A percentile compares a stretch with the other conserved stretches of the same genome.
These are phyloP conservation scores for Crypturellus undulatus DNA, from an alignment of 2,113 vertebrate species.

Conservation along the genomic window DNA sequence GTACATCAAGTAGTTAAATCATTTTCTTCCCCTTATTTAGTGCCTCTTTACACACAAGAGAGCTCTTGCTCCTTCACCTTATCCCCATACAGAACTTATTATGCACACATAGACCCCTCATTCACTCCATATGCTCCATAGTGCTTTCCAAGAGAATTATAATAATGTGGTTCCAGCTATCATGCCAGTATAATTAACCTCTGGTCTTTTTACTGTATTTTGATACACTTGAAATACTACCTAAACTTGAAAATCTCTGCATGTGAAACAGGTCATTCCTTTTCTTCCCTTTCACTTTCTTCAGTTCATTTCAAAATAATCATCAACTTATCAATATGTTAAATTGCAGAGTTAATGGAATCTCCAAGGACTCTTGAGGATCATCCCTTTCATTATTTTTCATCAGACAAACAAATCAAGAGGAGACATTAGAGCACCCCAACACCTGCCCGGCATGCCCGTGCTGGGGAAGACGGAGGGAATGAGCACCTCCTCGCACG, in stretches of 20 bases:
- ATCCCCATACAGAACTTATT: constrained; percentile 65
- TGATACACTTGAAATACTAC: constrained; percentile 62
- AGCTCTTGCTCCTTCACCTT: constrained; percentile 73
- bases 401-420: constrained; percentile 64
- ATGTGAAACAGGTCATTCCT: neutral
- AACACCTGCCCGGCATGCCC: neutral
- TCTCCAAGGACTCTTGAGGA: constrained; percentile 27
- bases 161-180: constrained; percentile 67
- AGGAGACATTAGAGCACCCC: neutral
- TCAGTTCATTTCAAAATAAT: constrained; percentile 41
- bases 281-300: constrained; percentile 7
- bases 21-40: constrained; percentile 59
- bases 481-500: constrained; percentile 11
- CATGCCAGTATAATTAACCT: constrained; percentile 52
- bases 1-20: constrained; percentile 63
- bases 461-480: neutral
- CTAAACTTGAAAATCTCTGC: constrained; percentile 22
- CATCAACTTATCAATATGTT: constrained; percentile 22
- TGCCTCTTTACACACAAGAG: constrained; percentile 63
- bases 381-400: constrained; percentile 35
- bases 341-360: constrained; percentile 40
- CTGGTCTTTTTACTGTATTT: constrained; percentile 41
- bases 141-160: constrained; percentile 74
- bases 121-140: constrained; percentile 68
- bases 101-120: constrained; percentile 60